phyloP scores from a whole-genome alignment of 2,888 invertebrate species.

The Brachyopa scutellaris region DNA sequence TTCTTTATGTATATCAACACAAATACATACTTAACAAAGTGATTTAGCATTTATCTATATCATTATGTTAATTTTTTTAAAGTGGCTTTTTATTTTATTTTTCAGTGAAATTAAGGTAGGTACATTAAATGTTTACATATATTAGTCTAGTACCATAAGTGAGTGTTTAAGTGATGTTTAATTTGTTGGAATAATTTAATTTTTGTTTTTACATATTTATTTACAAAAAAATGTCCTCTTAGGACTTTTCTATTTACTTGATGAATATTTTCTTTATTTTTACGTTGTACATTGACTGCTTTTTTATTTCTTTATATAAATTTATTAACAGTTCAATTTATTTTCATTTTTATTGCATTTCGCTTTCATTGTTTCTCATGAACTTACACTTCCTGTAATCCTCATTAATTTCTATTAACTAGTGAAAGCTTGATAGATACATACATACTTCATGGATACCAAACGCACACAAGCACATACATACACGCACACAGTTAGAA shows the following conservation, averaged over 20 bases:
- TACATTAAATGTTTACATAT: constrained; percentile 7
- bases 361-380: neutral
- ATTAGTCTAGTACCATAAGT: neutral
- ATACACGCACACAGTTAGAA: constrained; percentile 11
- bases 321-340: constrained; percentile 1
- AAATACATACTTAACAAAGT: constrained; percentile 47
- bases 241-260: neutral
- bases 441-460: constrained; percentile 18
- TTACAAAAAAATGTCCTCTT: constrained; percentile 36
- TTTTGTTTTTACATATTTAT: constrained; percentile 14
- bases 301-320: neutral
- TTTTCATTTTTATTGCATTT: neutral
- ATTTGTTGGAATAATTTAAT: neutral
- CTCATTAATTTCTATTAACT: constrained; percentile 43
- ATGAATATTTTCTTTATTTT: constrained; percentile 1
- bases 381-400: constrained; percentile 26
- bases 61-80: no score
- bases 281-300: constrained; percentile 15
- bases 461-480: constrained; percentile 22
- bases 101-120: constrained; percentile 1
- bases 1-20: constrained; percentile 18
- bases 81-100: no score
- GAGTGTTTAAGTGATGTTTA: constrained; percentile 24
- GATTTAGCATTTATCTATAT: no score
- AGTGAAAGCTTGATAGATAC: constrained; percentile 29